Conservation (phyloP, 2,797 vertebrate species). For the Benthosema pterotum region DNA sequence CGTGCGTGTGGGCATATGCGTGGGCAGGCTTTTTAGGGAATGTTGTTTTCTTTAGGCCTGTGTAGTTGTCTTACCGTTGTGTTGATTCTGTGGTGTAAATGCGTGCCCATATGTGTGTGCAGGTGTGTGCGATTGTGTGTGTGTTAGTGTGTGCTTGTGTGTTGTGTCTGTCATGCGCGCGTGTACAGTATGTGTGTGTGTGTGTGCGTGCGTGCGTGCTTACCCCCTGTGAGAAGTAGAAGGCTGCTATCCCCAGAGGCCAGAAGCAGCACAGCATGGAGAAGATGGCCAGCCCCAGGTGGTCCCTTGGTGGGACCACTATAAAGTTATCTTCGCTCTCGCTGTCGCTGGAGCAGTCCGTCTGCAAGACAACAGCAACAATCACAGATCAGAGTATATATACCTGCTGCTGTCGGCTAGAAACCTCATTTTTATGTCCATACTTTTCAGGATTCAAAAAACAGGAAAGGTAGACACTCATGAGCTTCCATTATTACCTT, state of each 20-base stretch:
- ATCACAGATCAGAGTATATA: constrained; percentile 11
- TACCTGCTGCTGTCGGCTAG: too few relatives aligned
- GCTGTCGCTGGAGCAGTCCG: constrained; percentile 91
- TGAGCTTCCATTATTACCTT: too few relatives aligned
- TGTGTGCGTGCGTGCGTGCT: constrained; percentile 28
- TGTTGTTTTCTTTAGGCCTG: constrained; percentile 21
- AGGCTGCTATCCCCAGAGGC: constrained; percentile 95
- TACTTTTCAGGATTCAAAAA: too few relatives aligned
- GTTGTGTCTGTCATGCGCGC: constrained; percentile 8
- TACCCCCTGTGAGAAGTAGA: constrained; percentile 99
- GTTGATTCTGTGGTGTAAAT: neutral
- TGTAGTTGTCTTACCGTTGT: too few relatives aligned
- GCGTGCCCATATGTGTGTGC: constrained; percentile 11
- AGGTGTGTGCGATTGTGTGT: neutral
- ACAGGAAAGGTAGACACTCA: too few relatives aligned
- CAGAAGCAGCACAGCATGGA: constrained; percentile 99
- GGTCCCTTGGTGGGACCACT: constrained; percentile 90
- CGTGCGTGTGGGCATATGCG: neutral
- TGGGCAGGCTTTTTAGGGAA: neutral
- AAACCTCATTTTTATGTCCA: too few relatives aligned
- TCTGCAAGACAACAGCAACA: constrained; percentile 77
- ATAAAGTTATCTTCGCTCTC: constrained; percentile 96
- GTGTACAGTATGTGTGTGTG: constrained; percentile 10
- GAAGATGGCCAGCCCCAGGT: constrained; percentile 95
- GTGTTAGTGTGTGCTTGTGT: neutral